Conservation (phyloP, 2,797 vertebrate genomes). For the Sebastes hopkinsi region DNA sequence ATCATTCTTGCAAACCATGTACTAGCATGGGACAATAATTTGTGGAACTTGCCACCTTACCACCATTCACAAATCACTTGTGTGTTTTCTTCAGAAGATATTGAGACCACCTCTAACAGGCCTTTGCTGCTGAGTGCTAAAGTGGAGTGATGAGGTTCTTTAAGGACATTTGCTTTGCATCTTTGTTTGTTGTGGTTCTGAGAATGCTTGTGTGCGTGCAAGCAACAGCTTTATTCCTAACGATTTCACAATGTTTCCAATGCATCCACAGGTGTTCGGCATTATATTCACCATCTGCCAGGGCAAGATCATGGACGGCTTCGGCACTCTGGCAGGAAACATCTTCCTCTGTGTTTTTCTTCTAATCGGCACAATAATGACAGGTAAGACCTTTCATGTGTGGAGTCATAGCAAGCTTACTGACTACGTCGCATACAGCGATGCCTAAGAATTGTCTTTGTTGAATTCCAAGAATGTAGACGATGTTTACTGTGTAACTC, state of each 20-base stretch:
- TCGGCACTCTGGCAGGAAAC: conserved; percentile 87
- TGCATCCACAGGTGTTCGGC: conserved; percentile 89
- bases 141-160: not conserved
- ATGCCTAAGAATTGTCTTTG: not conserved
- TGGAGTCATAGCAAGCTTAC: conserved; percentile 28
- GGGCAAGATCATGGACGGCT: conserved; percentile 90
- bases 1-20: not conserved
- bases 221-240: not conserved
- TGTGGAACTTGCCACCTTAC: not conserved
- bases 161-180: not conserved
- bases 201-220: not conserved
- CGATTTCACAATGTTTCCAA: not conserved
- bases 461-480: conserved; percentile 20
- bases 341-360: conserved; percentile 94
- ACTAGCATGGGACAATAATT: not conserved
- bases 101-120: not conserved
- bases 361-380: conserved; percentile 87
- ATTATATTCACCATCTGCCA: conserved; percentile 94
- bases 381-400: conserved; percentile 77
- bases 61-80: too few relatives aligned
- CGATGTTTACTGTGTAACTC: conserved; percentile 3
- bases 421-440: not conserved
- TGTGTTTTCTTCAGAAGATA: too few relatives aligned
- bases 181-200: not conserved
- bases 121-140: not conserved